phyloP scores from a whole-genome alignment of 2,797 vertebrate species.

The Neomorphus geoffroyi region DNA sequence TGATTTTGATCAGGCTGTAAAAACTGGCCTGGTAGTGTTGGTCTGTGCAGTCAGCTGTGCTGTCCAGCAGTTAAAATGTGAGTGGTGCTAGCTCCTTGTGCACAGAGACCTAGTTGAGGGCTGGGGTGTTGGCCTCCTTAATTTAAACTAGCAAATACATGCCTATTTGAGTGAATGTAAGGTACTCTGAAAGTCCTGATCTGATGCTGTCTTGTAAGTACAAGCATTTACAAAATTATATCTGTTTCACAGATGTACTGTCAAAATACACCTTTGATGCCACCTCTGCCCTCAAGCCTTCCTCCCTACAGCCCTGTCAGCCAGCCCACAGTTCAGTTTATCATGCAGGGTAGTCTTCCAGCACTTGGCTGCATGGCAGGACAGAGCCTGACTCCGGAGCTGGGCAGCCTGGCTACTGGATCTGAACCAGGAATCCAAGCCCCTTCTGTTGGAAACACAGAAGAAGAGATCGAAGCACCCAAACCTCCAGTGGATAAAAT shows the following conservation, averaged over 20 bases:
- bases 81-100: background rate
- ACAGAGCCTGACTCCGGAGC: constrained; percentile 66
- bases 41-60: background rate
- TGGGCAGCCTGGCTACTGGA: constrained; percentile 36
- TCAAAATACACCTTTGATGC: constrained; percentile 59
- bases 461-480: constrained; percentile 48
- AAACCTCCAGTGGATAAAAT: constrained; percentile 70
- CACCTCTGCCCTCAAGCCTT: constrained; percentile 61
- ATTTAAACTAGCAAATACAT: background rate
- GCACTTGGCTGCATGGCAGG: constrained; percentile 21
- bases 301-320: constrained; percentile 62
- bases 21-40: background rate
- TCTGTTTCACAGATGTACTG: constrained; percentile 68
- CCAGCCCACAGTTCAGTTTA: constrained; percentile 73
- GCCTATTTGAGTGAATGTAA: background rate
- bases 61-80: background rate
- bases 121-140: background rate
- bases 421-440: constrained; percentile 65
- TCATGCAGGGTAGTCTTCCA: constrained; percentile 76
- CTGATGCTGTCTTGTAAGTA: background rate
- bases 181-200: background rate
- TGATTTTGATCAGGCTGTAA: background rate
- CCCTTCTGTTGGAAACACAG: constrained; percentile 16
- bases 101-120: background rate
- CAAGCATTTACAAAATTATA: background rate